A percentile compares a stretch with the other conserved stretches of the same genome.
Evolutionary conservation across 2,113 vertebrate species (phyloP).

Genomic region (Rattus norvegicus): DNA sequence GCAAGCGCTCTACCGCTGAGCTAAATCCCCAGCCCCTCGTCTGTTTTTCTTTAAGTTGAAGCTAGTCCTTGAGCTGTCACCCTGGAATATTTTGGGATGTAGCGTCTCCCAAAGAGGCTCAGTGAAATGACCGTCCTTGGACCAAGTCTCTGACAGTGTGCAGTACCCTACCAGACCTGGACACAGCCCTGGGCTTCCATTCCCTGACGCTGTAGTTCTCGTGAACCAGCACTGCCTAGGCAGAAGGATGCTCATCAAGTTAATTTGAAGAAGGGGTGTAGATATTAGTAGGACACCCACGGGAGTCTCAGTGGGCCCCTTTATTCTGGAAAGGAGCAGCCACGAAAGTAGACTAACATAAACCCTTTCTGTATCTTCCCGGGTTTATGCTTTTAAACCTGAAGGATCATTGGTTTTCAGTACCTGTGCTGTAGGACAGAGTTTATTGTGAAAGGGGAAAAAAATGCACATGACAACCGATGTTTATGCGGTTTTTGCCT

Average conservation of each 20-base stretch:
- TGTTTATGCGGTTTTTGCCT: constrained; percentile 16
- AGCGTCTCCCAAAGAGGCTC: not conserved
- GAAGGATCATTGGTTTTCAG: not conserved
- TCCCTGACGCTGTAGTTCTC: not conserved
- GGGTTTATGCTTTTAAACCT: constrained; percentile 3
- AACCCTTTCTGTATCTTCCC: not conserved
- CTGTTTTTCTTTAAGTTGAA: constrained; percentile 16
- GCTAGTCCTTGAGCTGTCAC: not conserved
- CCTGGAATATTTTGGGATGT: not conserved
- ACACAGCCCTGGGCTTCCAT: not conserved
- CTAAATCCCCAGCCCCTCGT: too few relatives aligned
- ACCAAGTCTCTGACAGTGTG: not conserved
- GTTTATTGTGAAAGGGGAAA: not conserved
- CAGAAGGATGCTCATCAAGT: not conserved
- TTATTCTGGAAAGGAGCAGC: not conserved
- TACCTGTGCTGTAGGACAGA: not conserved
- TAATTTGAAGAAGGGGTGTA: not conserved
- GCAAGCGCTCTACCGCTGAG: too few relatives aligned
- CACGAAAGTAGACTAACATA: not conserved
- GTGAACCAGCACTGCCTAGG: not conserved
- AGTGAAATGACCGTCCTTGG: not conserved
- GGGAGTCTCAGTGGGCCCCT: constrained; percentile 5
- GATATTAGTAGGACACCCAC: not conserved
- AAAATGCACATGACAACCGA: not conserved
- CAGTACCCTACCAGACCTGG: too few relatives aligned